These are phyloP conservation scores for Myodes glareolus DNA, from an alignment of 2,113 vertebrate species.

Conservation along the genomic window DNA sequence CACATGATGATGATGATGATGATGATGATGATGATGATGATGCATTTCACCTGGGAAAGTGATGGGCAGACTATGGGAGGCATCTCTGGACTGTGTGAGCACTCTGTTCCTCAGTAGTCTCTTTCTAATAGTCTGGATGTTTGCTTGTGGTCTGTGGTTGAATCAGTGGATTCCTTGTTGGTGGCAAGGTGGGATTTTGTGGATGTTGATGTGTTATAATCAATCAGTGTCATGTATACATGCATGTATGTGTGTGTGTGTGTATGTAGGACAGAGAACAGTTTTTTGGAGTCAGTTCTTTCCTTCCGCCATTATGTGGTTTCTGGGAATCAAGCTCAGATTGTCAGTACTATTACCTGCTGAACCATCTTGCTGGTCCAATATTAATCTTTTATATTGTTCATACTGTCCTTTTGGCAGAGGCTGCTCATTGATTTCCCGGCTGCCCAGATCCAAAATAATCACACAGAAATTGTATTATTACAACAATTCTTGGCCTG, in stretches of 20 bases:
- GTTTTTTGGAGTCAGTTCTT: background rate
- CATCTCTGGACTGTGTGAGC: background rate
- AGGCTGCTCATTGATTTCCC: too few species aligned
- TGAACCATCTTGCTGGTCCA: background rate
- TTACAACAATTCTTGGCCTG: too few species aligned
- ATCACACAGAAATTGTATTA: too few species aligned
- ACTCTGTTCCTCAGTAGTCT: background rate
- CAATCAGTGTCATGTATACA: background rate
- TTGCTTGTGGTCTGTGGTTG: background rate
- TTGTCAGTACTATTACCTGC: too few species aligned
- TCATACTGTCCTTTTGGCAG: background rate
- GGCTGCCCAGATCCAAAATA: too few species aligned
- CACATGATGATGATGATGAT: too few species aligned
- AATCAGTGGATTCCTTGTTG: background rate
- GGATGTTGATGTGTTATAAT: background rate
- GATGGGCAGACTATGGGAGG: background rate
- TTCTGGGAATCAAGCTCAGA: background rate
- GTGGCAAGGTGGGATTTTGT: constrained; percentile 16
- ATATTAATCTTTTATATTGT: background rate
- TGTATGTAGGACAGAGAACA: background rate
- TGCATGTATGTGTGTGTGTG: background rate
- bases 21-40: too few species aligned
- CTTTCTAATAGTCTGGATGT: background rate
- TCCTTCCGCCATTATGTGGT: background rate
- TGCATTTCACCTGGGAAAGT: background rate